These are phyloP conservation scores for Microchirus variegatus DNA, from an alignment of 2,797 vertebrate genomes.

Conservation along the genomic window DNA sequence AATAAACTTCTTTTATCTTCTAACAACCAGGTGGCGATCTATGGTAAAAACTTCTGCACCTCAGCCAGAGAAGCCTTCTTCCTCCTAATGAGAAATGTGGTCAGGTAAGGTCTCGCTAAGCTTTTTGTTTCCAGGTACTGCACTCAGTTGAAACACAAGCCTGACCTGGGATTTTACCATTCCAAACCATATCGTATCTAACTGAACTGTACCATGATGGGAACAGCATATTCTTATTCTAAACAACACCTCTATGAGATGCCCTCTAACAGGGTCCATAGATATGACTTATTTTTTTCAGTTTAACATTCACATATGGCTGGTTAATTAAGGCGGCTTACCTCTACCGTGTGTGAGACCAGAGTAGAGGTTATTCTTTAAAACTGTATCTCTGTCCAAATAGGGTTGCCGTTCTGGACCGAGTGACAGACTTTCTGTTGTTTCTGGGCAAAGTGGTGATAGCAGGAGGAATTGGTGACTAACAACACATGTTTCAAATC, in stretches of 20 bases:
- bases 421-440: conserved; percentile 90
- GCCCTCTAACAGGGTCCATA: too few species aligned
- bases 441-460: conserved; percentile 90
- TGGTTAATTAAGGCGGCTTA: background rate
- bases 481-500: too few species aligned
- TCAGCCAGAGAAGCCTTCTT: conserved; percentile 90
- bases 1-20: background rate
- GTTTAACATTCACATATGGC: too few species aligned
- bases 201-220: too few species aligned
- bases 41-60: conserved; percentile 90
- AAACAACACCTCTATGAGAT: too few species aligned
- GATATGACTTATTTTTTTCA: too few species aligned
- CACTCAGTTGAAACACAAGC: too few species aligned
- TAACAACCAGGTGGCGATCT: conserved; percentile 87
- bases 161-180: too few species aligned
- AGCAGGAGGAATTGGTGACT: conserved; percentile 88
- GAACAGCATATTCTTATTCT: too few species aligned
- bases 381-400: conserved; percentile 9
- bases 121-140: too few species aligned
- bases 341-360: background rate
- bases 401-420: conserved; percentile 91
- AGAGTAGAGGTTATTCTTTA: too few species aligned
- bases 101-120: conserved; percentile 80
- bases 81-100: conserved; percentile 90
- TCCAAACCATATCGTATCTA: too few species aligned